Conservation (phyloP, 1,140 invertebrate genomes). For the Platorchestia sp. region DNA sequence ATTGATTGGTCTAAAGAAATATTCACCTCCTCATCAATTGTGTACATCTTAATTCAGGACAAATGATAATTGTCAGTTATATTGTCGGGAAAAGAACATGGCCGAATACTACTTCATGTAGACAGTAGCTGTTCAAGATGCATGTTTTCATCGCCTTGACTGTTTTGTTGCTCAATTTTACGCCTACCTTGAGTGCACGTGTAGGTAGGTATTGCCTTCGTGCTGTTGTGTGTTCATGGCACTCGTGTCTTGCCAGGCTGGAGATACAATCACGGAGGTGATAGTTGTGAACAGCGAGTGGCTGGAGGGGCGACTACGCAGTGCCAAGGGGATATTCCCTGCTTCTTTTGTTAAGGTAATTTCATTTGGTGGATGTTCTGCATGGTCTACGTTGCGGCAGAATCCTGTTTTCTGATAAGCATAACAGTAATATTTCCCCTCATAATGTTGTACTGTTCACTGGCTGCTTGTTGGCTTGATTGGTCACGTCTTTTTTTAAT, state of each 20-base stretch:
- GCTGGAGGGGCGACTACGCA: not conserved
- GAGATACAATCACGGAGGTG: not conserved
- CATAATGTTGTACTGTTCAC: too few species aligned
- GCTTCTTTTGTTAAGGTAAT: slow-evolving; percentile 22
- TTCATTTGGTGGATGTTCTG: too few species aligned
- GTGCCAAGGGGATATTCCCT: not conserved
- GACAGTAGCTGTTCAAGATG: not conserved
- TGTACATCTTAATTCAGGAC: not conserved
- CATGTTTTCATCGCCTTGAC: not conserved
- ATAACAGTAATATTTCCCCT: too few species aligned
- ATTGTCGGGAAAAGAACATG: not conserved
- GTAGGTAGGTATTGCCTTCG: too few species aligned
- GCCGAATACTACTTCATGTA: not conserved
- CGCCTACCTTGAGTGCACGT: not conserved
- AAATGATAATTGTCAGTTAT: not conserved
- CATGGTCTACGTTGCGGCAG: too few species aligned
- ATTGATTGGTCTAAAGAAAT: not conserved
- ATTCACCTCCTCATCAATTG: not conserved
- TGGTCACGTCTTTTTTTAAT: too few species aligned
- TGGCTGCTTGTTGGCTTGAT: too few species aligned
- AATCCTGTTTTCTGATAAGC: too few species aligned
- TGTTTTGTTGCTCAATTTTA: not conserved
- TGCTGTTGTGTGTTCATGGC: not conserved
- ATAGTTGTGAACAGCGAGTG: not conserved
- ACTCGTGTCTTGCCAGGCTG: not conserved